Base-by-base conservation (phyloP, 2,113 vertebrate species). In the Lamprotornis superbus region DNA sequence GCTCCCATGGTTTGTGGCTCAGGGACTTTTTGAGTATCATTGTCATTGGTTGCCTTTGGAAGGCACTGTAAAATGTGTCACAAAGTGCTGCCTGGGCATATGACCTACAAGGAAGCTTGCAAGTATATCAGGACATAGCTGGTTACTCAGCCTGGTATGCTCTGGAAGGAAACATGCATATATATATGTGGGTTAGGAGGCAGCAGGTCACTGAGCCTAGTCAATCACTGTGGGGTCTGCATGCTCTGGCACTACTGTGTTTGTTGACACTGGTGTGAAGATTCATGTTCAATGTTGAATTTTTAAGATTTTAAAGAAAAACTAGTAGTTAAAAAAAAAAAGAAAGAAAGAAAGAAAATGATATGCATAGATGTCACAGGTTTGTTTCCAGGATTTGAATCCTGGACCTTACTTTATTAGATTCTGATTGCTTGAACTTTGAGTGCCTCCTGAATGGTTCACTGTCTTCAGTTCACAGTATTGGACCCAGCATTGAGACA, bases 201-300 rank as follows among this genome's bases (percentile, higher is more conserved):
- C 33, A 59, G 61, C 70, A 46, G 67, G 61, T 52, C 53, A 21
- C 61, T 12, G 39, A 67, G 47, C 44, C 11, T 4, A 1, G 18
- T 64, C 55, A 16, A 0, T 59, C 74, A 60, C 52, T 0, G 0
- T 8, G 60, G 31, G 47, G 15, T 27, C 64, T 5, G 1, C 0
- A 0, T 44, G 40, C n/a, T 40, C 31, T 53, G 49, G 21, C 17
- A 4, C 55, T 46, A 59, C 59, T 69, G 22, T 27, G 12, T n/a
- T 76, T 84, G 15, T 37, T 52, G 49, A 21, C 49, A 19, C 3
- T 67, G 9, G 1, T 40, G 31, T 60, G 28, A 69, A 63, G 25
- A 33, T 67, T 75, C 22, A 37, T 37, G 22, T 2, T 56, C 2
- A 16, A 4, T 23, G 24, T 1, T 64, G 35, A 35, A 30, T 64